Conservation (phyloP, 1,140 invertebrate species). For the silkworm (Bombyx mori) region ASM3026992v2 NC_085113.1:5845501-5846000, state of each 20-base stretch:
- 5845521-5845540: conserved; percentile 32
- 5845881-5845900: conserved; percentile 34
- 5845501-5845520: conserved; percentile 20
- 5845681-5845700: conserved; percentile 66
- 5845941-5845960: conserved; percentile 28
- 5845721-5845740: conserved; percentile 51
- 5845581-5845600: conserved; percentile 28
- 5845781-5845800: conserved; percentile 52
- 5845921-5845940: conserved; percentile 23
- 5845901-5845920: conserved; percentile 23
- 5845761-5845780: conserved; percentile 52
- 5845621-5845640: conserved; percentile 48
- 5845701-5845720: conserved; percentile 55
- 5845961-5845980: conserved; percentile 23
- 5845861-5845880: conserved; percentile 56
- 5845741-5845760: conserved; percentile 40
- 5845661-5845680: conserved; percentile 63
- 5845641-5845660: conserved; percentile 50
- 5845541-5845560: conserved; percentile 45
- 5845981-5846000: conserved; percentile 23
- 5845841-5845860: conserved; percentile 33
- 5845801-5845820: conserved; percentile 18
- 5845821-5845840: conserved; percentile 7
- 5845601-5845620: conserved; percentile 30
- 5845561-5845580: conserved; percentile 49